Evolutionary conservation across 2,113 vertebrate genomes (phyloP).

Genomic region (Cariama cristata): DNA sequence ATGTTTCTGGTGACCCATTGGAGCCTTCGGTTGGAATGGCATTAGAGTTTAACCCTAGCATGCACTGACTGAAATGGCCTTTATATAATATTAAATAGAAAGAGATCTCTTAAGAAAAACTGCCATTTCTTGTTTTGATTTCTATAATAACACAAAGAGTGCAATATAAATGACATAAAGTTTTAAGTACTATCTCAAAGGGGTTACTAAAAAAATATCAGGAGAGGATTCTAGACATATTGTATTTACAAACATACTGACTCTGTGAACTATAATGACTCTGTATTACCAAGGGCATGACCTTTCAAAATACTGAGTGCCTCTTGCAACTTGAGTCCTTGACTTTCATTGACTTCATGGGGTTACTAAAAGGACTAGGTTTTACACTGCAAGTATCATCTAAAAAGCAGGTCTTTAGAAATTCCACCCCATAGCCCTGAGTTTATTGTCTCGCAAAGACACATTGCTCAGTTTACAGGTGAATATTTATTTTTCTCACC

Average conservation of each 20-base stretch:
- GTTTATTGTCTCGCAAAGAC: background rate
- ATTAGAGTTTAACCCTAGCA: background rate
- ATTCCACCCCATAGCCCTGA: background rate
- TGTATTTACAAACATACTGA: slow-evolving; percentile 1
- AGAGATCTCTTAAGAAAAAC: background rate
- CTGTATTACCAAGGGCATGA: slow-evolving; percentile 13
- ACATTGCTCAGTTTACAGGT: slow-evolving; percentile 3
- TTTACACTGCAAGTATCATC: background rate
- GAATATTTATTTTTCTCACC: slow-evolving; percentile 45
- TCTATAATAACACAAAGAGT: background rate
- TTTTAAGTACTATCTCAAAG: slow-evolving; percentile 12
- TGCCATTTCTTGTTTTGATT: slow-evolving; percentile 7
- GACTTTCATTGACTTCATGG: background rate
- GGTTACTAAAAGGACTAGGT: background rate
- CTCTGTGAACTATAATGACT: slow-evolving; percentile 3
- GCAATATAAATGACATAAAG: slow-evolving; percentile 7
- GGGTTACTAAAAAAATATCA: background rate
- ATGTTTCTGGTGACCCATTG: background rate
- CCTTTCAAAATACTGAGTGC: background rate
- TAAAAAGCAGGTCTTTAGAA: slow-evolving; percentile 1
- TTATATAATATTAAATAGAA: slow-evolving; percentile 8
- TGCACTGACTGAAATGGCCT: background rate
- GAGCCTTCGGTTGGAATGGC: background rate
- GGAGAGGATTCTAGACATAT: background rate
- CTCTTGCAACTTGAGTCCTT: background rate